phyloP scores from a whole-genome alignment of 1,140 invertebrate genomes.

The Sycophaga agraensis region DNA sequence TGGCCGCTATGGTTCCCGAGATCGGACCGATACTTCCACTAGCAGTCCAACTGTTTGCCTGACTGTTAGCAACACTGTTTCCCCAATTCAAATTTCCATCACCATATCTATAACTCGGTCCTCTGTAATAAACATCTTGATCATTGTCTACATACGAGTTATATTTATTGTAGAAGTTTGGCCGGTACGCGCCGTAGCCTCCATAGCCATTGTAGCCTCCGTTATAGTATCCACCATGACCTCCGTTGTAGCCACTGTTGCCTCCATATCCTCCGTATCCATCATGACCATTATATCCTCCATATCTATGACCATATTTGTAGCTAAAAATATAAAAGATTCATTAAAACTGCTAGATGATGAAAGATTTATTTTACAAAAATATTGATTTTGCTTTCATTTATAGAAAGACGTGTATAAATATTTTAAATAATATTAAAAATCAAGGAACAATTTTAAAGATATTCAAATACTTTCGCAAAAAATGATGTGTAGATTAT shows the following conservation, averaged over 20 bases:
- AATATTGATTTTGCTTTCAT: too few species aligned
- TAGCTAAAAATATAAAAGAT: too few species aligned
- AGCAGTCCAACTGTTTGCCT: neutral
- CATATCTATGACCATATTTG: neutral
- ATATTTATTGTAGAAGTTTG: slow-evolving; percentile 12
- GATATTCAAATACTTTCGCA: too few species aligned
- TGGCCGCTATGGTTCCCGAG: neutral
- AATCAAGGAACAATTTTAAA: too few species aligned
- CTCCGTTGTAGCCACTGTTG: neutral
- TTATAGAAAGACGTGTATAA: too few species aligned
- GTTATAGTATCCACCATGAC: neutral
- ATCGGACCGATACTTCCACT: neutral
- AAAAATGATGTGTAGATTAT: too few species aligned
- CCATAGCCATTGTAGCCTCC: neutral
- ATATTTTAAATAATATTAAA: too few species aligned
- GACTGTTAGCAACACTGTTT: neutral
- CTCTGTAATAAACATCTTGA: neutral
- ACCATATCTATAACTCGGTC: neutral
- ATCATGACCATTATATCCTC: neutral
- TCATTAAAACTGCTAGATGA: too few species aligned
- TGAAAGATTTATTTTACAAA: too few species aligned
- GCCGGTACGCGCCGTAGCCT: slow-evolving; percentile 3
- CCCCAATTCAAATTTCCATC: neutral
- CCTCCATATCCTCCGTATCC: neutral
- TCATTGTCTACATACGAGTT: slow-evolving; percentile 8